Evolutionary conservation across 2,888 invertebrate genomes (phyloP), one percentile per base, ranked within the genome.

Genomic region (Chymomyza caudatula): DNA sequence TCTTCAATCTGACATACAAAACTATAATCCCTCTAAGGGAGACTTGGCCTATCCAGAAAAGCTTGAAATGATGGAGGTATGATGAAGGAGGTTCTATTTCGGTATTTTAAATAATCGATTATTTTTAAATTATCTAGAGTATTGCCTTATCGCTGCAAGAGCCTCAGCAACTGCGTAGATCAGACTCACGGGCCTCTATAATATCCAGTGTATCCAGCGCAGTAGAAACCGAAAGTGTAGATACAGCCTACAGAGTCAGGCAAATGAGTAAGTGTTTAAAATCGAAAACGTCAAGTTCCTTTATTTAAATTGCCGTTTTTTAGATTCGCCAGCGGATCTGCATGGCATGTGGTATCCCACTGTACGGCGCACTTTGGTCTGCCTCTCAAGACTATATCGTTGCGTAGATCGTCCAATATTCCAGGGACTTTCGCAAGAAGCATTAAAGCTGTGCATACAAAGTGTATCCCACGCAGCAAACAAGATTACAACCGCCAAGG

Each of bases 261-360:
- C 89, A 88, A 66, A 79, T 88, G 77, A 90, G 90, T 88, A 88
- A 44, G 83, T 87, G 23, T n/a, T 15, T 47, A 47, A 13, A 55
- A 29, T 15, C 23, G 0, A 15, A 19, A 0, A 1, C 13, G 1
- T 3, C 0, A 11, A 3, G 4, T 29, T 37, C 20, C 25, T 19
- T 0, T 1, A 53, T 20, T 44, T 4, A 5, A 5, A 20, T 0
- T 13, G 61, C 5, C 3, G 2, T 0, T 1, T 0, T 4, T 8
- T 90, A 89, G 94, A 94, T 87, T 96, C 97, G 0, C 97, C 98
- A 0, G 97, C 98, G 0, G 99, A 99, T 92, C 92, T 99, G 37
- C 99, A 99, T 91, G 99, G 99, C 23, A 98, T 99, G 98, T 99
- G 99, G 99, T 99, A 99, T 91, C 99, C 99, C 0, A 98, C 97